Conservation (phyloP, 2,113 vertebrate species). For the Xiphophorus maculatus region DNA sequence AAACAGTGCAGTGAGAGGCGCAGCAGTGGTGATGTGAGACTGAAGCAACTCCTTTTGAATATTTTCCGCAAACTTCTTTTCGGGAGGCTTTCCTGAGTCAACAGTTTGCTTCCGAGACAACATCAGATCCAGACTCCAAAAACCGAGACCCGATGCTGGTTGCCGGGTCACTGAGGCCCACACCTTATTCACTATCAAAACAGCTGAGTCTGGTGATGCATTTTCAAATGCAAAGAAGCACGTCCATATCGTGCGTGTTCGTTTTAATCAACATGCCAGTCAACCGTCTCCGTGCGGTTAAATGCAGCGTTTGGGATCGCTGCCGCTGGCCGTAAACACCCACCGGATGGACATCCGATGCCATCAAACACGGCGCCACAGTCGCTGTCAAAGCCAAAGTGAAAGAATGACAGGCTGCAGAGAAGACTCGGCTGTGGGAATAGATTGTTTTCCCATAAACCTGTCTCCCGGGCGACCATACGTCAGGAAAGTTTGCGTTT, state of each 20-base stretch:
- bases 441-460: constrained; percentile 1
- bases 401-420: neutral
- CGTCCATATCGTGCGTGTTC: neutral
- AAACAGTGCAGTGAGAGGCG: neutral
- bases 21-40: neutral
- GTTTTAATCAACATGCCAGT: neutral
- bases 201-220: constrained; percentile 29
- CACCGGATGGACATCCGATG: neutral
- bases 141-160: neutral
- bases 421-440: neutral
- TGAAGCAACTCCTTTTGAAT: neutral
- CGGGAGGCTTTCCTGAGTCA: no score
- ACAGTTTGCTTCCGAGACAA: neutral
- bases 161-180: no score
- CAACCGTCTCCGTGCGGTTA: neutral
- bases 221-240: constrained; percentile 30
- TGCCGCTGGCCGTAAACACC: neutral
- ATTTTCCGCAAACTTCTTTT: neutral
- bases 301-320: neutral
- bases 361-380: neutral
- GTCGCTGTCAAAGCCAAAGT: neutral
- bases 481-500: neutral
- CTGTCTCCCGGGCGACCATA: constrained; percentile 2
- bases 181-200: constrained; percentile 13
- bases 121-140: neutral